Evolutionary conservation across 2,113 vertebrate genomes (phyloP).

Genomic region (Leptocoma aspasia): DNA sequence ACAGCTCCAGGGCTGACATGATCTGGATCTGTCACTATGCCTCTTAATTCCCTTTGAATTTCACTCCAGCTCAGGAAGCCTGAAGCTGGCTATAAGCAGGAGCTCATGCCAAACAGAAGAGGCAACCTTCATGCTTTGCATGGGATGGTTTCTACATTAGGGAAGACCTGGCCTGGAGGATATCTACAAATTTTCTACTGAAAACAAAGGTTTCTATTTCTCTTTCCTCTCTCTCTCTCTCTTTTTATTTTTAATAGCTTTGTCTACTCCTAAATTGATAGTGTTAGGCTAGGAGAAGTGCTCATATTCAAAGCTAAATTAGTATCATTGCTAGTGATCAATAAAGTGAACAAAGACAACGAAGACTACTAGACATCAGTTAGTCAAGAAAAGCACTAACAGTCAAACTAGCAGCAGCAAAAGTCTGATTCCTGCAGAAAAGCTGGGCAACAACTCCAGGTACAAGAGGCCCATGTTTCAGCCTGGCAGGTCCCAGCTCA

Average conservation of each 20-base stretch:
- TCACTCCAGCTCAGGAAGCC: not conserved
- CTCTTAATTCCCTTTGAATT: not conserved
- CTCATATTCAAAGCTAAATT: not conserved
- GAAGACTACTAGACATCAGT: not conserved
- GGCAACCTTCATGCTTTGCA: not conserved
- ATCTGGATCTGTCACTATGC: conserved; percentile 13
- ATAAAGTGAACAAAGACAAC: not conserved
- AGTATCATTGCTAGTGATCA: not conserved
- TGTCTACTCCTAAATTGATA: not conserved
- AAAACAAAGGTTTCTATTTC: not conserved
- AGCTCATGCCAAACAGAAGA: not conserved
- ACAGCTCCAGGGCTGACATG: not conserved
- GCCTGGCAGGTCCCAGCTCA: not conserved
- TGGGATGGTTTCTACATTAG: not conserved
- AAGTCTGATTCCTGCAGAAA: not conserved
- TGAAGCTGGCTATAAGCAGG: not conserved
- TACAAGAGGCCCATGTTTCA: not conserved
- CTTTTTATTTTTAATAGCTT: not conserved
- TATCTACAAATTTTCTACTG: not conserved
- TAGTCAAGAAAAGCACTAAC: not conserved
- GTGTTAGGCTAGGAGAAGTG: not conserved
- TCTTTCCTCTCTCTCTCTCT: not conserved
- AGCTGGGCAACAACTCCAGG: not conserved
- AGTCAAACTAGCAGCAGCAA: not conserved
- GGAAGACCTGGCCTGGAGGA: not conserved